phyloP scores from a whole-genome alignment of 1,140 invertebrate species.

The Aphaenogaster ashmeadi region DNA sequence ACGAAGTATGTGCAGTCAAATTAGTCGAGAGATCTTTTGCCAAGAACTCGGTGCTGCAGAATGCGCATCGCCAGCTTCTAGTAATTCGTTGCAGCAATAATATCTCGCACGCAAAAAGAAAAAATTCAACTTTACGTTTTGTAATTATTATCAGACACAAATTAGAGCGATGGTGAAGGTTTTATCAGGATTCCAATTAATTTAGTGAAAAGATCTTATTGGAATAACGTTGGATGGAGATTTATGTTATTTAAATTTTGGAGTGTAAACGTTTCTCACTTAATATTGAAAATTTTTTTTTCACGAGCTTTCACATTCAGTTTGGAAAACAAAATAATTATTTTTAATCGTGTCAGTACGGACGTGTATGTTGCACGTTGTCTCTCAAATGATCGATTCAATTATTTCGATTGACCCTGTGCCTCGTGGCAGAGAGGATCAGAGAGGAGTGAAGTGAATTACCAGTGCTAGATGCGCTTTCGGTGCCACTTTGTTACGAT shows the following conservation, averaged over 20 bases:
- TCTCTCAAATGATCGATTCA: constrained; percentile 14
- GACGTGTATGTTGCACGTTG: background rate
- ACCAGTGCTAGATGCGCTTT: constrained; percentile 61
- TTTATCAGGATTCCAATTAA: background rate
- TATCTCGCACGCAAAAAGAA: background rate
- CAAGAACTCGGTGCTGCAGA: background rate
- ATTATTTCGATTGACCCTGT: constrained; percentile 3
- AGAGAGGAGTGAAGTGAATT: constrained; percentile 31
- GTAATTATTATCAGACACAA: background rate
- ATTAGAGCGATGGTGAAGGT: background rate
- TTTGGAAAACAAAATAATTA: background rate
- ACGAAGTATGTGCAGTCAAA: constrained; percentile 40
- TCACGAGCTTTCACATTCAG: background rate
- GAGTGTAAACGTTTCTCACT: background rate
- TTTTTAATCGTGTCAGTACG: background rate
- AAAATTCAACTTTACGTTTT: background rate
- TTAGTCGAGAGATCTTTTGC: background rate
- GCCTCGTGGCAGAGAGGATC: background rate
- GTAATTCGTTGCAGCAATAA: constrained; percentile 22
- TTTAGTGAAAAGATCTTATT: background rate
- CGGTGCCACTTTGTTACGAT: background rate
- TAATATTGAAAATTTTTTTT: background rate
- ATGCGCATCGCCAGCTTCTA: background rate
- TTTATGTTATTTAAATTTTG: background rate
- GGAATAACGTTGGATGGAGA: background rate